Evolutionary conservation across 2,113 vertebrate genomes (phyloP), one percentile per base, ranked within the genome.

Genomic region (Uropsilus gracilis): DNA sequence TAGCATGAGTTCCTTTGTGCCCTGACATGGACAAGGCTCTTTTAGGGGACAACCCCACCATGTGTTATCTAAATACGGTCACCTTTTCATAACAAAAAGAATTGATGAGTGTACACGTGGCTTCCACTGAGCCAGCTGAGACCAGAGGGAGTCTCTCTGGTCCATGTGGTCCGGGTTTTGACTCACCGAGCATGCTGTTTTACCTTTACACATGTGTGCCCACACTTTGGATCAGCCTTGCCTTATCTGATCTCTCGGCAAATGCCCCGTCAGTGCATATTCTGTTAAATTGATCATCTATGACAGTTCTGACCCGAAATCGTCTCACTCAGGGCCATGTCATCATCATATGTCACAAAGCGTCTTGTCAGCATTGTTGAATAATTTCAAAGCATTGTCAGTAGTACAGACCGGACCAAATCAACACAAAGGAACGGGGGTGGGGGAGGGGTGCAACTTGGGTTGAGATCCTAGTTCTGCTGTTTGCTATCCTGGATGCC

Each of bases 381-480:
- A 48, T n/a, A 82, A 77, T 59, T 94, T 86, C 14, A 55, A 55
- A 86, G 30, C 22, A 26, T 42, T 42, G 30, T 13, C 68, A 68
- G 75, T 64, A 77, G 86, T 18, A 80, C 22, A 8, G 32, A 55
- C 20, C 55, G 28, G 72, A 73, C n/a, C 91, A 91, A 89, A 32
- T 37, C 30, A 72, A 24, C 11, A 39, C 14, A 44, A 13, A 53
- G 50, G 55, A 86, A 18, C 2, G 14, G 50, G 18, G 71, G n/a
- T n/a, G n/a, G 57, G 39, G 53, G 22, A 46, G 32, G 10, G 17
- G n/a, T 72, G n/a, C n/a, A 32, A n/a, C 9, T 16, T 48, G 22
- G 46, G n/a, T 78, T 59, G 12, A 48, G 20, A 9, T 88, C 34
- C 37, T 75, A 63, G 32, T 39, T 16, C 55, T 85, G 57, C 59